Conservation (phyloP, 2,113 vertebrate genomes). For the Hemicordylus capensis region DNA sequence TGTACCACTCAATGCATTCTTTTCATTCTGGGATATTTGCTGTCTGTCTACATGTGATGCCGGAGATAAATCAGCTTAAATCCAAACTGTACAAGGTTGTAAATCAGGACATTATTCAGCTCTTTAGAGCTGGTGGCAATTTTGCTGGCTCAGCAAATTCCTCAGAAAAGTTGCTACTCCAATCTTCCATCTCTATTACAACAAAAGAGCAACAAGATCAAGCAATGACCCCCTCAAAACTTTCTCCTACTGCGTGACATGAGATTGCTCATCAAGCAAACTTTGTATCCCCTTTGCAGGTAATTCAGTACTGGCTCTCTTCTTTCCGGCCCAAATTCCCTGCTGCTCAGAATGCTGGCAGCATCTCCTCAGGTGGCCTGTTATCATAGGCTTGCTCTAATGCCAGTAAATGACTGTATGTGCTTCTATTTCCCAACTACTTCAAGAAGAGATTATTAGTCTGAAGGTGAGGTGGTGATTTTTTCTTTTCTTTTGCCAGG, state of each 20-base stretch:
- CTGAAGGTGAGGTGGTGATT: no score
- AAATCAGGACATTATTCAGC: slow-evolving; percentile 26
- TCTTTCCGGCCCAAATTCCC: slow-evolving; percentile 20
- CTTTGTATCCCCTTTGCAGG: slow-evolving; percentile 20
- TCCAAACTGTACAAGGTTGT: neutral
- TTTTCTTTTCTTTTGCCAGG: slow-evolving; percentile 19
- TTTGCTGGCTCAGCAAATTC: slow-evolving; percentile 58
- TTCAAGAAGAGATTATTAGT: slow-evolving; percentile 38
- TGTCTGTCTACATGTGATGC: neutral
- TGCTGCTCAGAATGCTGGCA: slow-evolving; percentile 5
- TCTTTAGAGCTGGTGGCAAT: slow-evolving; percentile 27
- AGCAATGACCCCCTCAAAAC: slow-evolving; percentile 5
- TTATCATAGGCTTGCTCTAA: slow-evolving; percentile 39
- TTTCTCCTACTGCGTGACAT: slow-evolving; percentile 36
- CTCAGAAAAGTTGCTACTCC: slow-evolving; percentile 26
- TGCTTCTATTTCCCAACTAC: slow-evolving; percentile 40
- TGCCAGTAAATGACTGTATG: slow-evolving; percentile 33
- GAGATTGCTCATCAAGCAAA: slow-evolving; percentile 32
- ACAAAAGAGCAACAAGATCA: slow-evolving; percentile 17
- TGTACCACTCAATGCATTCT: neutral
- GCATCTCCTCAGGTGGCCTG: slow-evolving; percentile 26
- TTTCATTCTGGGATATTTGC: neutral
- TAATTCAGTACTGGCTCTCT: slow-evolving; percentile 1
- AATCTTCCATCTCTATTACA: slow-evolving; percentile 37
- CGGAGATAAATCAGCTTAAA: slow-evolving; percentile 19